Percentiles rank a stretch among this genome's conserved stretches.
Evolutionary conservation across 2,888 invertebrate genomes (phyloP).

Genomic region (Tolmerus cingulatus): DNA sequence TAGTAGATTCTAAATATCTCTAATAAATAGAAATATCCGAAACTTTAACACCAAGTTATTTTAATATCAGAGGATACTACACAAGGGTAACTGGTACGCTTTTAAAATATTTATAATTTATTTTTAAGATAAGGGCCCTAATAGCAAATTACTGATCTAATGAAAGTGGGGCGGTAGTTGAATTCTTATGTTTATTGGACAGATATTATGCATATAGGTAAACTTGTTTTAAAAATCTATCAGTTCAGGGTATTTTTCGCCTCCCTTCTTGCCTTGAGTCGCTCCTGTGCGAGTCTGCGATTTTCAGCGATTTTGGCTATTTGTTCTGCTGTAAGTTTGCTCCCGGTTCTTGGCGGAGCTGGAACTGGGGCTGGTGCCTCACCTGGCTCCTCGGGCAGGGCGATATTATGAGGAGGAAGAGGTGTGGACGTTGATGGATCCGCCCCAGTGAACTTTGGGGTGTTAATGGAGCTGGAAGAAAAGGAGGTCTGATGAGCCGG

Average conservation of each 20-base stretch:
- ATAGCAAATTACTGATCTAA: neutral
- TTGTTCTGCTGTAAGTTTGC: conserved; percentile 69
- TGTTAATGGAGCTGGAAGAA: conserved; percentile 52
- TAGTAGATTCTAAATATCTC: too few species aligned
- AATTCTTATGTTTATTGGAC: neutral
- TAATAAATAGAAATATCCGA: neutral
- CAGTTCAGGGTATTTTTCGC: neutral
- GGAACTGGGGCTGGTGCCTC: conserved; percentile 52
- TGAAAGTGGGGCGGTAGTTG: neutral
- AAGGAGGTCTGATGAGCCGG: conserved; percentile 51
- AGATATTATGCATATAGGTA: neutral
- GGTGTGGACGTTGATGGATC: conserved; percentile 58
- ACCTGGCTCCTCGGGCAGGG: conserved; percentile 45
- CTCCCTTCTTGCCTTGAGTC: conserved; percentile 65
- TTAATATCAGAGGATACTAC: neutral
- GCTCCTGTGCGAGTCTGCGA: conserved; percentile 71
- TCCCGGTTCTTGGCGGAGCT: neutral
- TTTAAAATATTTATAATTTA: too few species aligned
- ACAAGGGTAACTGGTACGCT: neutral
- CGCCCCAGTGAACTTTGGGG: conserved; percentile 56
- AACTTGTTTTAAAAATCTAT: neutral
- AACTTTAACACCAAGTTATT: neutral
- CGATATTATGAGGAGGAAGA: conserved; percentile 46
- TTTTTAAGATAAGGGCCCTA: too few species aligned
- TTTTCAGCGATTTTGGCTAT: conserved; percentile 75